Evolutionary conservation across 2,113 vertebrate genomes (phyloP).

Genomic region (Oreocharis arfaki): DNA sequence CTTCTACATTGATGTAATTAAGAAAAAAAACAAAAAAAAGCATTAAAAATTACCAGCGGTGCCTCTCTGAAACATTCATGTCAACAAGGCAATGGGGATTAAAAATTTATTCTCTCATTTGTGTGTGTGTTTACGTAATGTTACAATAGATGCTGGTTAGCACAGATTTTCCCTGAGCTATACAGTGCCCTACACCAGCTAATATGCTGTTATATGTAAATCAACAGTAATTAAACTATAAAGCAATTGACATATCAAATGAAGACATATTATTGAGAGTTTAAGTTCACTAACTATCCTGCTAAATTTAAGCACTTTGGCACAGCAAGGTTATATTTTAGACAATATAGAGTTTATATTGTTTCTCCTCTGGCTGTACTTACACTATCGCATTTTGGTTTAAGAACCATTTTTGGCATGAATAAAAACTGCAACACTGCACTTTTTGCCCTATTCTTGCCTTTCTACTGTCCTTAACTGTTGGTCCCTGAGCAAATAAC

Average conservation of each 20-base stretch:
- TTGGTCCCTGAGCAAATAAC: neutral
- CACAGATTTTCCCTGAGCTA: neutral
- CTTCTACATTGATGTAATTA: neutral
- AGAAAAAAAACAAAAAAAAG: neutral
- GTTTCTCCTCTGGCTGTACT: neutral
- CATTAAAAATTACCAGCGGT: neutral
- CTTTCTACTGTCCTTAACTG: neutral
- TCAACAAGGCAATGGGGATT: neutral
- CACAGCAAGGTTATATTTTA: neutral
- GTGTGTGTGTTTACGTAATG: neutral
- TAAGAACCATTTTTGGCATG: neutral
- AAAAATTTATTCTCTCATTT: neutral
- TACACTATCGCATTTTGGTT: neutral
- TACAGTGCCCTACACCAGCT: neutral
- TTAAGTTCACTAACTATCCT: neutral
- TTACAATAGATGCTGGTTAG: neutral
- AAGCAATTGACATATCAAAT: neutral
- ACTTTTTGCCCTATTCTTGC: neutral
- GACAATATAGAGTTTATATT: neutral
- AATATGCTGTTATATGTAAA: neutral
- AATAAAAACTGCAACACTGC: neutral
- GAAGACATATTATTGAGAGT: neutral
- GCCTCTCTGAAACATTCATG: neutral
- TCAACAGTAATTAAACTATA: neutral
- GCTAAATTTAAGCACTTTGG: neutral